Base-by-base conservation (phyloP, 1,140 invertebrate genomes). In the Psix sp. region DNA sequence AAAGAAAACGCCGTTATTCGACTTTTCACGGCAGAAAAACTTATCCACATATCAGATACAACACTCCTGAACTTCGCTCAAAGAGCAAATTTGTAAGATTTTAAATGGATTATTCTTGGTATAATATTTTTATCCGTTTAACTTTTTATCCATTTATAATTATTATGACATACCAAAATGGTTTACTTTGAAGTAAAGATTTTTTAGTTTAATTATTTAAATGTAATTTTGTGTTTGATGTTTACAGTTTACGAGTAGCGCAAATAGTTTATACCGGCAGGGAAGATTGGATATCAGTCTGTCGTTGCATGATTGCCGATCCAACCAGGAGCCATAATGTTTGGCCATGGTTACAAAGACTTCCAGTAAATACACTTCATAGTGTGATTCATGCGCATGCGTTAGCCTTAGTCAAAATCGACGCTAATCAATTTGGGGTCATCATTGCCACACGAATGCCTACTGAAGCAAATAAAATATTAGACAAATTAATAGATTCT, bases 1-100 rank as follows among this genome's bases (percentile, higher is more conserved):
- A 88, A 93, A 40, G 94, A 97, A 82, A 93, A 94, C 76, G 93
- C 94, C 3, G 87, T 95, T 79, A 82, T 96, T 45, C 92, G 94
- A 81, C 84, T 96, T n/a, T 80, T 96, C 2, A 85, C 91, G 24
- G 90, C 90, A 11, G 91, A 92, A 36, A 93, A 92, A 67, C 77
- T 95, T 3, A 80, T 85, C 15, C 89, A 91, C 79, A 92, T 91
- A 87, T 84, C 84, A 0, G 85, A 87, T 43, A 82, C 77, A 9
- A 80, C 86, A 67, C 84, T 93, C 9, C 77, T 93, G 3, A 84
- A 88, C 66, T 86, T 91, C 42, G 89, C 91, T 5, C 88, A 90
- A 71, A 84, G 88, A 68, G 92, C 91, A 21, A 89, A 89, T 82
- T 93, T 93, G 91, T 93, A 87, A 90, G 88, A 20, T 38, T 17